These are phyloP conservation scores for Luperina nickerlii DNA, from an alignment of 2,888 invertebrate species.

Conservation along the genomic window DNA sequence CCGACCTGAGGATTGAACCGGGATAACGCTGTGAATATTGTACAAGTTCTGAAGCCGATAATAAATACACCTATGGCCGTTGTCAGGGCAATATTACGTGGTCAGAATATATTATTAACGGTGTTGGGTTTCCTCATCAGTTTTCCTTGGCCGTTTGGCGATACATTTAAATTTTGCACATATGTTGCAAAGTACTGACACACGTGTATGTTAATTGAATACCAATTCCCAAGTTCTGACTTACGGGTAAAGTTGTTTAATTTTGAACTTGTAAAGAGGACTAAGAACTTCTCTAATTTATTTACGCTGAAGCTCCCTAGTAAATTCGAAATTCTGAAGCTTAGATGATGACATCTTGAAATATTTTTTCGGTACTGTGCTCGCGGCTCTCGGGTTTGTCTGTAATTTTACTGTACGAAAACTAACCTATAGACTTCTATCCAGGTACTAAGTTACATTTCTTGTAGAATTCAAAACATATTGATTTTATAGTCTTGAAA, in stretches of 20 bases:
- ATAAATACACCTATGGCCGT: slow-evolving; percentile 32
- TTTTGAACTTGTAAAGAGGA: slow-evolving; percentile 4
- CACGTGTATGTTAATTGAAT: slow-evolving; percentile 37
- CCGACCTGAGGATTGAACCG: not conserved
- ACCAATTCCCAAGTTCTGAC: slow-evolving; percentile 14
- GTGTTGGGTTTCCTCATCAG: slow-evolving; percentile 51
- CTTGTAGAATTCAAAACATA: not conserved
- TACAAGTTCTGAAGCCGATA: slow-evolving; percentile 47
- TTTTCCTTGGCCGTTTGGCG: slow-evolving; percentile 49
- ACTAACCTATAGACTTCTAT: not conserved
- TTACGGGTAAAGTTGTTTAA: not conserved
- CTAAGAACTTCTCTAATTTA: not conserved
- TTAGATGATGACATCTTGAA: not conserved
- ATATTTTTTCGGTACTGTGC: not conserved
- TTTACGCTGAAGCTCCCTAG: not conserved
- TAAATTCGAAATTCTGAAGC: not conserved
- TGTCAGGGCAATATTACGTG: slow-evolving; percentile 47
- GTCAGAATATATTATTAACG: slow-evolving; percentile 47
- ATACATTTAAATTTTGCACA: slow-evolving; percentile 57
- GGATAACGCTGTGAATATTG: slow-evolving; percentile 34
- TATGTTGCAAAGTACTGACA: slow-evolving; percentile 44
- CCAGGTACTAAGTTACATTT: not conserved
- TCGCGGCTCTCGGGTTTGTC: no score
- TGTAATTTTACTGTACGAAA: not conserved
- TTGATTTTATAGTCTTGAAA: not conserved